These are phyloP conservation scores for Campylomormyrus tamandua DNA, from an alignment of 2,113 vertebrate genomes.

Conservation along the genomic window DNA sequence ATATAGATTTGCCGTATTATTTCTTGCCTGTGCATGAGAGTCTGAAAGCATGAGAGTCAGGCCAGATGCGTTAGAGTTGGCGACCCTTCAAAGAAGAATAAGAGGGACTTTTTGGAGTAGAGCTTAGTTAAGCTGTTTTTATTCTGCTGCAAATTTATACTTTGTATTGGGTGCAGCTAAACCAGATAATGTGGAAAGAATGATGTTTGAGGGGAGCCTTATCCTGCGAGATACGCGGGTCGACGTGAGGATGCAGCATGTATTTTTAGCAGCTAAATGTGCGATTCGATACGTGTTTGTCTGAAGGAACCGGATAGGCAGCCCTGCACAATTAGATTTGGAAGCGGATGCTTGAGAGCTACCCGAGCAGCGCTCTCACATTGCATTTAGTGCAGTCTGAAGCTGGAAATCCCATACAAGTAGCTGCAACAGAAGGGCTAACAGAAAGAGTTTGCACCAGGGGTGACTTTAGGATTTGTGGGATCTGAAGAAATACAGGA, in stretches of 20 bases:
- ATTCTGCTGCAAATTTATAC: background rate
- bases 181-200: constrained; percentile 20
- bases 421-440: background rate
- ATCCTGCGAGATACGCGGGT: constrained; percentile 19
- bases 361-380: background rate
- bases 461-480: background rate
- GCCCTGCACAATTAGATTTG: constrained; percentile 47
- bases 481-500: background rate
- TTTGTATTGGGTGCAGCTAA: background rate
- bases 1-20: background rate
- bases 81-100: background rate
- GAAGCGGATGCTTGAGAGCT: background rate
- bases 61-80: background rate
- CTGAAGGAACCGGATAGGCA: constrained; percentile 44
- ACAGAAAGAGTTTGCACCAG: background rate
- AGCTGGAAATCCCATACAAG: background rate
- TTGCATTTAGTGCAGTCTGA: background rate
- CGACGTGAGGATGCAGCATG: constrained; percentile 24
- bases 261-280: constrained; percentile 49
- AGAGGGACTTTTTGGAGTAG: background rate
- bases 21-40: background rate
- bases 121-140: background rate
- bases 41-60: too few species aligned
- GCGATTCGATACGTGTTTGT: constrained; percentile 48
- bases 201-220: constrained; percentile 39